Evolutionary conservation across 64 coral and sea anemone species (phyloP), one percentile per base, ranked within the genome.

Genomic region (Anthopleura sola): DNA sequence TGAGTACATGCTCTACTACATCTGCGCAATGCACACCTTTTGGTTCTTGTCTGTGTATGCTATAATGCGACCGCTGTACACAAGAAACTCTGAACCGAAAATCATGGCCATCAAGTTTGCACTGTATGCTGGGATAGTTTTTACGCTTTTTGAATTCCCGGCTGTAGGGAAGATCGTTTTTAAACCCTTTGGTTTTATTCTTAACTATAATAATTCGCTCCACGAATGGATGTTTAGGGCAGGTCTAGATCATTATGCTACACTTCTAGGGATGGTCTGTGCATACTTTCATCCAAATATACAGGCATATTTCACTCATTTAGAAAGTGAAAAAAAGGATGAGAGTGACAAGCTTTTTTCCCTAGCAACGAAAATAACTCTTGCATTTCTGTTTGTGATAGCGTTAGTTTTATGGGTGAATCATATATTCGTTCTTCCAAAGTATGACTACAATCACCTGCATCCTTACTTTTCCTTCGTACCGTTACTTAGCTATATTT

Each of bases 191-290:
- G 29, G 82, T 34, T 81, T 84, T 76, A 76, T 97, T 36, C 46
- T 97, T 2, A 86, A 68, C 47, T 97, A 84, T 75, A 46, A 83
- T 49, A 97, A 92, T 38, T 97, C 94, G 13, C 87, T 97, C 12
- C 94, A 97, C 28, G 94, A 97, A 20, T 97, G 94, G 94, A 97
- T 97, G 94, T 97, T 97, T 46, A 86, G 94, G 62, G 94, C 90
- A 21, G 94, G 94, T 54, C 88, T 97, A 24, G 94, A 97, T 84
- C 94, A 97, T 33, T 97, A 97, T 29, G 91, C 94, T 0, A 92
- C 94, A 7, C 74, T 92, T 44, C 28, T 90, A 19, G 94, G 94
- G 50, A 97, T 97, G 94, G 55, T 97, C 53, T 89, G 86, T 83
- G 94, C 94, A 40, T 97, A 92, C 40, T 58, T 85, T 46, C 80